Percentiles rank a stretch among this genome's conserved stretches.
Evolutionary conservation across 2,888 invertebrate genomes (phyloP).

Genomic region (Listrodromus nycthemerus): DNA sequence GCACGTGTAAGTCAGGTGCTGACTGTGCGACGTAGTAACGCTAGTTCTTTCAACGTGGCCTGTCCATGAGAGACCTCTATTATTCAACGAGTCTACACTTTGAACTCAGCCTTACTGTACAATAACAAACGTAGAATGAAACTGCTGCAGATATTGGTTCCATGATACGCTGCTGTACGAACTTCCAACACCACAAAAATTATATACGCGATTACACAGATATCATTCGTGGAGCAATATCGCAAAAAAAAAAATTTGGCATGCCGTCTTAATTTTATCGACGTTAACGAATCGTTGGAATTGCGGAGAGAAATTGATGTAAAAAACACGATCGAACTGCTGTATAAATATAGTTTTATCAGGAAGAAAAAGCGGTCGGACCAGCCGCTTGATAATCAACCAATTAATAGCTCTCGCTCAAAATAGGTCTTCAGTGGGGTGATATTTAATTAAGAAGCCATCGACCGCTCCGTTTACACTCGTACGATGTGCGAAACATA

Average conservation of each 20-base stretch:
- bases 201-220: background rate
- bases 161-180: background rate
- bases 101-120: constrained; percentile 62
- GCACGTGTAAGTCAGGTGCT: constrained; percentile 25
- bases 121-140: constrained; percentile 46
- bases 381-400: background rate
- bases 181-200: background rate
- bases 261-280: background rate
- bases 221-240: constrained; percentile 3
- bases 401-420: background rate
- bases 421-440: constrained; percentile 23
- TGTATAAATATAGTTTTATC: background rate
- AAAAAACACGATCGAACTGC: constrained; percentile 5
- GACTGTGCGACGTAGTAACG: constrained; percentile 63
- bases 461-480: background rate
- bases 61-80: constrained; percentile 71
- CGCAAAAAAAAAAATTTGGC: background rate
- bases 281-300: background rate
- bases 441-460: background rate
- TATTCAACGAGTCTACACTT: constrained; percentile 75
- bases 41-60: constrained; percentile 75
- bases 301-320: background rate
- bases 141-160: constrained; percentile 1
- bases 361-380: background rate
- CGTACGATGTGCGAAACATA: background rate